Evolutionary conservation across 1,140 invertebrate species (phyloP).

Genomic region (roundworm (Caenorhabditis elegans)): WBcel235 BX284602.5:8149501-8150000

Average conservation of each 20-base stretch:
- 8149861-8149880: constrained; percentile 56
- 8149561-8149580: not conserved
- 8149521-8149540: not conserved
- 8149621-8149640: constrained; percentile 14
- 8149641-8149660: constrained; percentile 3
- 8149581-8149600: constrained; percentile 5
- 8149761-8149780: constrained; percentile 7
- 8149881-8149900: not conserved
- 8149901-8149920: not conserved
- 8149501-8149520: not conserved
- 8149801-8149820: constrained; percentile 37
- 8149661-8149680: constrained; percentile 52
- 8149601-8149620: not conserved
- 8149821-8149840: constrained; percentile 50
- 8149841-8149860: constrained; percentile 49
- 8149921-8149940: not conserved
- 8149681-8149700: constrained; percentile 50
- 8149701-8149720: constrained; percentile 48
- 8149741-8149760: constrained; percentile 21
- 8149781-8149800: constrained; percentile 32
- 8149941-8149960: not conserved
- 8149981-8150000: not conserved
- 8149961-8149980: not conserved
- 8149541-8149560: constrained; percentile 43
- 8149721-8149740: constrained; percentile 39